Percentiles rank a stretch among this genome's conserved stretches.
Conservation (phyloP, 2,888 invertebrate genomes). For the Portevinia maculata region DNA sequence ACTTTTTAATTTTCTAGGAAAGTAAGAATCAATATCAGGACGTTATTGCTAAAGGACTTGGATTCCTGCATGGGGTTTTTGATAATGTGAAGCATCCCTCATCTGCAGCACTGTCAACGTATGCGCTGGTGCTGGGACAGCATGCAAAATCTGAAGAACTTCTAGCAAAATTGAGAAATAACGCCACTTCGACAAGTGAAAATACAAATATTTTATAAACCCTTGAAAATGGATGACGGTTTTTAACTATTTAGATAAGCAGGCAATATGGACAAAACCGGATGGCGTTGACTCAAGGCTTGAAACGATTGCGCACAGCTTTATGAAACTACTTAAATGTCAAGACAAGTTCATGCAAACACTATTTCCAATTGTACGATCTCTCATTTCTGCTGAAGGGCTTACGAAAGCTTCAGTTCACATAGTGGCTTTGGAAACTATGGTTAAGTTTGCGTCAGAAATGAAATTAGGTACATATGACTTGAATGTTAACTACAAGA, state of each 20-base stretch:
- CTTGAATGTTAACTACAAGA: neutral
- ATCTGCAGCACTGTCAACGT: neutral
- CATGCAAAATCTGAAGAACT: neutral
- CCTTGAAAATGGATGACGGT: neutral
- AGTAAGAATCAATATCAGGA: neutral
- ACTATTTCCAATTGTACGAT: neutral
- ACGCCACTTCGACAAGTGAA: neutral
- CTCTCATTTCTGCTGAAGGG: neutral
- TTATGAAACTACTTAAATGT: neutral
- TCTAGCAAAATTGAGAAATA: neutral
- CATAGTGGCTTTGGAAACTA: neutral
- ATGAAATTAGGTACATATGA: neutral
- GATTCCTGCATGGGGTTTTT: neutral
- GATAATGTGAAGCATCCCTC: neutral
- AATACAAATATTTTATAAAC: neutral
- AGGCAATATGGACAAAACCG: neutral
- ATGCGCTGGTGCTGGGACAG: neutral
- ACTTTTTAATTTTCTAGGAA: neutral
- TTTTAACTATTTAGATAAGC: neutral
- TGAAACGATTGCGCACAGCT: neutral
- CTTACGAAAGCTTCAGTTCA: neutral
- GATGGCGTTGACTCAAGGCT: neutral
- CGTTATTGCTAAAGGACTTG: neutral
- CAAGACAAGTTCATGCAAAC: neutral
- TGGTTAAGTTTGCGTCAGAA: neutral